These are phyloP conservation scores for Cichlasoma orientale DNA, from an alignment of 2,797 vertebrate species.

Conservation along the genomic window DNA sequence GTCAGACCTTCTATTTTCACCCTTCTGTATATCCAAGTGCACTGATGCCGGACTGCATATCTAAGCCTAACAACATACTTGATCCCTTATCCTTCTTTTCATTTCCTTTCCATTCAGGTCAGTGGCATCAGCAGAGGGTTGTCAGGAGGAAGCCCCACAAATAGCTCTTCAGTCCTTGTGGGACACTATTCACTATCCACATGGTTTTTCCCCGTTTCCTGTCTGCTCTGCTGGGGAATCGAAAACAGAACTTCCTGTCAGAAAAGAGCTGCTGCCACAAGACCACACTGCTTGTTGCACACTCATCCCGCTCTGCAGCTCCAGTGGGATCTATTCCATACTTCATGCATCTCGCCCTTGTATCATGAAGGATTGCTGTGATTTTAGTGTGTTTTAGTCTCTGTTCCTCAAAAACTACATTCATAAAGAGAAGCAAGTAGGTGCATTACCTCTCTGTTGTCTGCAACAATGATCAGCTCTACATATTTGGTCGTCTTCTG, in stretches of 20 bases:
- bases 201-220: slow-evolving; percentile 76
- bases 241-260: slow-evolving; percentile 73
- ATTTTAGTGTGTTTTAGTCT: slow-evolving; percentile 8
- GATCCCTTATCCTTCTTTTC: slow-evolving; percentile 9
- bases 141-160: slow-evolving; percentile 55
- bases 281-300: slow-evolving; percentile 66
- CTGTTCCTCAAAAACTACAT: slow-evolving; percentile 10
- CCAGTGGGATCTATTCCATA: slow-evolving; percentile 40
- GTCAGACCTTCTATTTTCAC: slow-evolving; percentile 39
- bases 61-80: slow-evolving; percentile 12
- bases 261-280: slow-evolving; percentile 43
- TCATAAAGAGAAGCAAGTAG: slow-evolving; percentile 12
- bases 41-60: slow-evolving; percentile 15
- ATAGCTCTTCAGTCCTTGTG: slow-evolving; percentile 42
- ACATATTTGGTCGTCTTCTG: slow-evolving; percentile 95
- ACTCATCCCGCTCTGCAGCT: slow-evolving; percentile 69
- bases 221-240: slow-evolving; percentile 65
- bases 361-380: neutral
- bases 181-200: slow-evolving; percentile 63
- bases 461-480: slow-evolving; percentile 96
- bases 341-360: slow-evolving; percentile 45
- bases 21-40: slow-evolving; percentile 50
- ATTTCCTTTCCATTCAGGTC: slow-evolving; percentile 33
- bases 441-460: slow-evolving; percentile 94
- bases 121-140: slow-evolving; percentile 19